phyloP scores from a whole-genome alignment of 2,888 invertebrate species.

The Acleris literana region DNA sequence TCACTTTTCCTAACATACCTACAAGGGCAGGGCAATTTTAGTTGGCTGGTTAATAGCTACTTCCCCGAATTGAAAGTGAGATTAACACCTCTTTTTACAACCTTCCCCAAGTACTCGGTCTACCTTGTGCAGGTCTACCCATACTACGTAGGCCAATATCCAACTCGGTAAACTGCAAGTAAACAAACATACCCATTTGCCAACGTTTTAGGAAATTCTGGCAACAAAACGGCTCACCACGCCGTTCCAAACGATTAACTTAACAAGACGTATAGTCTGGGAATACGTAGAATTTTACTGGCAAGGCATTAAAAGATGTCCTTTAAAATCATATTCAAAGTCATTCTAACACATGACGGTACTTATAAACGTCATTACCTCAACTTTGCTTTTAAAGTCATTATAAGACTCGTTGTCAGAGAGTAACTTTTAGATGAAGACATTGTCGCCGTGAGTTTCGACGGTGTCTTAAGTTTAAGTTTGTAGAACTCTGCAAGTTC shows the following conservation, averaged over 20 bases:
- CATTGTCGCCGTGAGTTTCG: slow-evolving; percentile 13
- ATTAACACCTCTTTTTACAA: too few species aligned
- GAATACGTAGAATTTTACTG: slow-evolving; percentile 8
- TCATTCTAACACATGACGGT: slow-evolving; percentile 11
- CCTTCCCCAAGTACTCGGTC: too few species aligned
- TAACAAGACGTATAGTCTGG: slow-evolving; percentile 16
- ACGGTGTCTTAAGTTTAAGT: background rate
- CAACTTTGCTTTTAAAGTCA: slow-evolving; percentile 30
- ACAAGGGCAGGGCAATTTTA: too few species aligned
- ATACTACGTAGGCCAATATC: background rate
- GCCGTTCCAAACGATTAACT: slow-evolving; percentile 15
- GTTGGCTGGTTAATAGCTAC: too few species aligned
- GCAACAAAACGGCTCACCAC: slow-evolving; percentile 26
- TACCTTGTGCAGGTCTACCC: too few species aligned
- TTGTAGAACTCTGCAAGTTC: too few species aligned
- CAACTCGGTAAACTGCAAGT: too few species aligned
- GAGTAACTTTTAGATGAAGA: slow-evolving; percentile 21
- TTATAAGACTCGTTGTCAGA: slow-evolving; percentile 24
- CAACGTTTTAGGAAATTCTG: slow-evolving; percentile 22
- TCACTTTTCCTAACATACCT: too few species aligned
- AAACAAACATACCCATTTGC: slow-evolving; percentile 4
- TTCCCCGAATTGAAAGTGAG: too few species aligned
- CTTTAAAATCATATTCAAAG: slow-evolving; percentile 11
- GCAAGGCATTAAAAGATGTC: slow-evolving; percentile 19
- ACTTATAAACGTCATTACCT: slow-evolving; percentile 13